Evolutionary conservation across 1,140 invertebrate genomes (phyloP).

Genomic region (Drosophila insularis): DNA sequence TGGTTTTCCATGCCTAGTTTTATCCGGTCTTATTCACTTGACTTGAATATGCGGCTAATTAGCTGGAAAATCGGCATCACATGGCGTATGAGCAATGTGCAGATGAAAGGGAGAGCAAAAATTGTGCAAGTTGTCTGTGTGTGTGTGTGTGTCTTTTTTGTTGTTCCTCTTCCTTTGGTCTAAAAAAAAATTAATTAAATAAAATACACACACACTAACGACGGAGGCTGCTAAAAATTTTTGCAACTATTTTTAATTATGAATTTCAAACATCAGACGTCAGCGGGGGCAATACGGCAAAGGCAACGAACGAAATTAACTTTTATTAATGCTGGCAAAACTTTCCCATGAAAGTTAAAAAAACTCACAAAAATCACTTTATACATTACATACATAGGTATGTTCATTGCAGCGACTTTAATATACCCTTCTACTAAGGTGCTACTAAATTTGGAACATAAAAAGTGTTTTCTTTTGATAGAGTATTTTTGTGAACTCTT

Average conservation of each 20-base stretch:
- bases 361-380: neutral
- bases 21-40: neutral
- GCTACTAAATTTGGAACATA: no score
- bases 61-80: conserved; percentile 54
- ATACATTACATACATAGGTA: neutral
- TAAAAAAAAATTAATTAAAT: conserved; percentile 25
- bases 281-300: conserved; percentile 14
- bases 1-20: neutral
- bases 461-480: no score
- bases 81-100: conserved; percentile 51
- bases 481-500: no score
- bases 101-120: conserved; percentile 16
- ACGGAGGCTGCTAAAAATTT: conserved; percentile 32
- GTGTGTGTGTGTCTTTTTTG: neutral
- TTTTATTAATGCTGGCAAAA: conserved; percentile 64
- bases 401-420: neutral
- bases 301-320: conserved; percentile 57
- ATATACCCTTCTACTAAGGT: neutral
- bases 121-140: conserved; percentile 5
- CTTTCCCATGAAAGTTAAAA: conserved; percentile 61
- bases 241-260: conserved; percentile 76
- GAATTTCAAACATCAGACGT: conserved; percentile 56
- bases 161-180: neutral
- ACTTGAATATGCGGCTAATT: conserved; percentile 45
- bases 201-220: conserved; percentile 16